Evolutionary conservation across 1,140 invertebrate genomes (phyloP).

Genomic region (Drosophila lacertosa): DNA sequence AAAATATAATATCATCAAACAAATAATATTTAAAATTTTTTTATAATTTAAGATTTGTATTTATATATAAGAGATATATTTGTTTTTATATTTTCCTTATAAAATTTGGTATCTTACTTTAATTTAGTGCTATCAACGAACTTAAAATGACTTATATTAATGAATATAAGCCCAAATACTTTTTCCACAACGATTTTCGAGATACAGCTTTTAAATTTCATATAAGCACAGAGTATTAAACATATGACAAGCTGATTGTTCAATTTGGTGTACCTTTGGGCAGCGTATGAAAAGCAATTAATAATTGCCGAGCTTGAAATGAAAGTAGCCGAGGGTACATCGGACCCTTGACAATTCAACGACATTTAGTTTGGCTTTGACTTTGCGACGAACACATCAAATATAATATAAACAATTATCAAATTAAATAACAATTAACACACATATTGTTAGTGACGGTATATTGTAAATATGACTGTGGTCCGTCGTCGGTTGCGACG

Average conservation of each 20-base stretch:
- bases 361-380: constrained; percentile 56
- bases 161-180: too few species aligned
- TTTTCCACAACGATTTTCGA: too few species aligned
- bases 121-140: too few species aligned
- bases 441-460: not conserved
- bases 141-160: too few species aligned
- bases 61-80: too few species aligned
- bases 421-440: not conserved
- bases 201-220: too few species aligned
- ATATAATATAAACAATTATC: not conserved
- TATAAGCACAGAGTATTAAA: too few species aligned
- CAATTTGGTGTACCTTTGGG: not conserved
- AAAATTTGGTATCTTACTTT: too few species aligned
- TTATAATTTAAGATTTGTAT: too few species aligned
- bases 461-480: constrained; percentile 48
- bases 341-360: constrained; percentile 26
- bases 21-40: too few species aligned
- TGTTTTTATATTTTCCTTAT: too few species aligned
- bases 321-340: constrained; percentile 57
- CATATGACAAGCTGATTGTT: not conserved
- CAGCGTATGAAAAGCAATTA: constrained; percentile 36
- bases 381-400: constrained; percentile 44
- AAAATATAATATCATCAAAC: too few species aligned
- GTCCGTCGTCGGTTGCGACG: constrained; percentile 60
- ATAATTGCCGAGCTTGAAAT: constrained; percentile 31